Evolutionary conservation across 2,113 vertebrate species (phyloP), one percentile per base, ranked within the genome.

Genomic region (Ophiodon elongatus): DNA sequence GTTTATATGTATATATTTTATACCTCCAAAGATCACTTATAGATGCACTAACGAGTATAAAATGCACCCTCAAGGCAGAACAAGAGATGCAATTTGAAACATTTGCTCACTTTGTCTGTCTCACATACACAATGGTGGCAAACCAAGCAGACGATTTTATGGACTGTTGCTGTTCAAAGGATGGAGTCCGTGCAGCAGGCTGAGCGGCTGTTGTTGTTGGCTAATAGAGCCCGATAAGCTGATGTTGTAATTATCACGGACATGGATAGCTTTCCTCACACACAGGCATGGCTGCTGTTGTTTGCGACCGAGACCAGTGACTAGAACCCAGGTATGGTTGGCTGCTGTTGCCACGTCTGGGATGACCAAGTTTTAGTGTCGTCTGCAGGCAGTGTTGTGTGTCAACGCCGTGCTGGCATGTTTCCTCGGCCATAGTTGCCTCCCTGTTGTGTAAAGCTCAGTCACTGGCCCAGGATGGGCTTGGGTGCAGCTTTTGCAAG

Each of bases 271-370:
- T 64, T 83, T 84, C 89, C 80, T 78, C 83, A 79, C 50, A 76
- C 73, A 75, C 67, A 88, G 89, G 86, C 91, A 64, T 62, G 52
- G 19, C 91, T 90, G 92, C 88, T 93, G 91, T 85, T 88, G 93
- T 90, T 90, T 88, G 85, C 85, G 72, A 82, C 76, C 17, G 39
- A 56, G 79, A 83, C 60, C 89, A 85, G 64, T 79, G 82, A 88
- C 80, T 27, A 37, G 80, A 84, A 52, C 56, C 11, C 10, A n/a
- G 54, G 4, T 54, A 64, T 79, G 67, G 60, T 13, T 68, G 86
- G 37, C 88, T 91, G 69, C 83, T 85, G 82, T 87, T 60, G 5
- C 79, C 3, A 2, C 50, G 73, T 70, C 62, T 66, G 39, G 67
- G 59, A 23, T 70, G 76, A 76, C 65, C 62, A 50, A 45, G 72